Base-by-base conservation (phyloP, 2,888 invertebrate genomes). In the Empis livida region DNA sequence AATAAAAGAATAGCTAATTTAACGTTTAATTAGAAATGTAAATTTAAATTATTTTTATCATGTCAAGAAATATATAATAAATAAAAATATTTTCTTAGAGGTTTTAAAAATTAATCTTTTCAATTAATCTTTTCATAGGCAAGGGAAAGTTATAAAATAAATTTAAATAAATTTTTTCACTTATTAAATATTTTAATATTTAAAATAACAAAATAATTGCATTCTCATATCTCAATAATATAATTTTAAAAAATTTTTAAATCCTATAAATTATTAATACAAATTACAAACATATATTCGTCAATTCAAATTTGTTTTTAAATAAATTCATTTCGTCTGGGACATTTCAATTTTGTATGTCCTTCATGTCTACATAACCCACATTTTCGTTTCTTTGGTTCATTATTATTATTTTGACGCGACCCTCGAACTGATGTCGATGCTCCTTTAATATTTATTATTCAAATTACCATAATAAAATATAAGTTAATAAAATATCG, bases 291-390 rank as follows among this genome's bases (percentile, higher is more conserved):
- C 2, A 13, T 5, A 35, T 5, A n/a, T 32, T 32, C n/a, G 11
- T 5, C 9, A 13, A 35, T 3, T 13, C 13, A n/a, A 35, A 32
- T 13, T 13, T 32, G 10, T 32, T 35, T 13, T 35, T 4, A 35
- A 35, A 16, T 16, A 16, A 38, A 60, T 35, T 64, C 56, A 5
- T 45, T 53, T 51, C 64, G 64, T 5, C 64, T 54, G 1, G 81
- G 81, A 57, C 81, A 82, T 48, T 74, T 72, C 32, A 57, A 64
- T 47, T 75, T 71, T 0, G 71, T 77, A 57, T 82, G 82, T 11
- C 82, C 91, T 71, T 82, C 82, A 57, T 80, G 73, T 10, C 81
- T 77, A 63, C 91, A 91, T 43, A 76, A 58, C 1, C 85, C 77
- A 63, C 89, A 90, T 60, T 77, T 81, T 49, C 85, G 72, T 43